Base-by-base conservation (phyloP, 1,140 invertebrate species). In the Nasonia vitripennis region DNA sequence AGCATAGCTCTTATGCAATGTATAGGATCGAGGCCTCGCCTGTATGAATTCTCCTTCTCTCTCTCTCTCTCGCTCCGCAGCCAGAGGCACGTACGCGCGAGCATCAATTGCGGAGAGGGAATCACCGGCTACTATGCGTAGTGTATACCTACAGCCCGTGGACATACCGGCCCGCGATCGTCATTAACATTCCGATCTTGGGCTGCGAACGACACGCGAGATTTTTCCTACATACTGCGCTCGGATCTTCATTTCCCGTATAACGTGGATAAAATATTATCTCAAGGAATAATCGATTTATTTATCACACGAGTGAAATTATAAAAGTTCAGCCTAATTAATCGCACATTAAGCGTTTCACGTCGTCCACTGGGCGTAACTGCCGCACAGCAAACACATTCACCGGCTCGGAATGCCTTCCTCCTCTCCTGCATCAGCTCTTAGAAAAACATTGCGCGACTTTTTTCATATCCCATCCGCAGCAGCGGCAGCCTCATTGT, bases 181-280 rank as follows among this genome's bases (percentile, higher is more conserved):
- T 80, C 78, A 81, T 85, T 85, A 81, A 74, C 17, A 85, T 85
- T 85, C 78, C 83, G 34, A 84, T 73, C 41, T 62, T 23, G 23
- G 55, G 20, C 81, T 12, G 7, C n/a, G 9, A 3, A 6, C n/a
- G n/a, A n/a, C 48, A 70, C 20, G 37, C 67, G n/a, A 51, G n/a
- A 31, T 84, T 84, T 84, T 67, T 68, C 11, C 34, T 41, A 34
- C 31, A 27, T 70, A 70, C 5, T 23, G 6, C 67, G 4, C 34
- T 37, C 67, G 67, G 5, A 2, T 70, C 11, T 27, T 70, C 23
- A 27, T 70, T 27, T 70, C n/a, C 9, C 67, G n/a, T 37, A 37
- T 37, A 37, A 37, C 34, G 34, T 6, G 0, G 34, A 37, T 0
- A 37, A 37, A 37, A 37, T 37, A 37, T 37, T 5, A 4, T 37